These are phyloP conservation scores for Achatina immaculata DNA, from an alignment of 1,140 invertebrate species.

Conservation along the genomic window DNA sequence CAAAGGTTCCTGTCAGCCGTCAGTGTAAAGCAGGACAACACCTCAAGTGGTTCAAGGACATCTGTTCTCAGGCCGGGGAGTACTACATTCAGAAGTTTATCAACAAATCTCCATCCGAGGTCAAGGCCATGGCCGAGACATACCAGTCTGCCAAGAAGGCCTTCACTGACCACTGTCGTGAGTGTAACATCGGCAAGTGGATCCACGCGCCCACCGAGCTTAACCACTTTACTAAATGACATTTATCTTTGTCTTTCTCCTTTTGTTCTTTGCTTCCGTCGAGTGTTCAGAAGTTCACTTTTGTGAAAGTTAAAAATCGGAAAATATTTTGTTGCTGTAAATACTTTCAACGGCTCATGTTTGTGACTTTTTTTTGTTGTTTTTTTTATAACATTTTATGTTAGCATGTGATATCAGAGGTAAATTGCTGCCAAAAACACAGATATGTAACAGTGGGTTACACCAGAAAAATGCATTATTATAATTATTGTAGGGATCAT, in stretches of 20 bases:
- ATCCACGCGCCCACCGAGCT: conserved; percentile 48
- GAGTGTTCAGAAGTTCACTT: background rate
- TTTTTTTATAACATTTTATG: too few relatives aligned
- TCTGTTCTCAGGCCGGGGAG: background rate
- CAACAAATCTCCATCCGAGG: conserved; percentile 36
- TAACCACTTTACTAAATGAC: conserved; percentile 44
- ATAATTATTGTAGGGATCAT: too few relatives aligned
- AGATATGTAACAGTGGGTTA: too few relatives aligned
- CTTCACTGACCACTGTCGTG: conserved; percentile 49
- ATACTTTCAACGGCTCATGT: background rate
- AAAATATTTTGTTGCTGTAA: background rate
- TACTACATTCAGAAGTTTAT: conserved; percentile 18
- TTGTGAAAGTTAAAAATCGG: background rate
- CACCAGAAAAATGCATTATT: too few relatives aligned
- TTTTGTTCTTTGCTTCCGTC: conserved; percentile 2
- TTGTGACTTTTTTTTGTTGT: too few relatives aligned
- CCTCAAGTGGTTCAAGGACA: conserved; percentile 49
- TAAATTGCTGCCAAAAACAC: too few relatives aligned
- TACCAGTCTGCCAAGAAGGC: conserved; percentile 52
- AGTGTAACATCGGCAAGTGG: conserved; percentile 54
- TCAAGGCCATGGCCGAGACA: conserved; percentile 42
- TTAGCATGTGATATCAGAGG: too few relatives aligned
- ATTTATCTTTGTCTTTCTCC: background rate
- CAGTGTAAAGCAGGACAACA: conserved; percentile 56
- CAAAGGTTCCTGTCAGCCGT: conserved; percentile 47